Evolutionary conservation across 2,113 vertebrate species (phyloP), one percentile per base, ranked within the genome.

Genomic region (Hydrolagus affinis): DNA sequence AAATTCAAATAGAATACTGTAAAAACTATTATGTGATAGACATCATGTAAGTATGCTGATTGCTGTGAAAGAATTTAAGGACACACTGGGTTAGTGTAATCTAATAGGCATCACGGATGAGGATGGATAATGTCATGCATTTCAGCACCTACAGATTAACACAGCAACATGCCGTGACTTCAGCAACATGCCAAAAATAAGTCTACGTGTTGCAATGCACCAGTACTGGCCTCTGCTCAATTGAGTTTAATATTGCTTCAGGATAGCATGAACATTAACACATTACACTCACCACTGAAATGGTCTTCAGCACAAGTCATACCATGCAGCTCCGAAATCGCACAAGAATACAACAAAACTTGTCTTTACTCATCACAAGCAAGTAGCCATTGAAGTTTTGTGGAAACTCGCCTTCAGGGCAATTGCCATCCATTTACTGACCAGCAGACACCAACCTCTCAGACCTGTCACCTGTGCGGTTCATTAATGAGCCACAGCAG

Each of bases 51-150:
- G 19, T 44, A 32, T 6, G 72, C 30, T 6, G 72, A 32, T 28
- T 32, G 28, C 72, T 74, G 72, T 32, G 11, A 74, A 74, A 74
- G 72, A 74, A 74, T 74, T 32, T 44, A 74, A 74, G 15, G 8
- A 14, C 30, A 17, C 6, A 32, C 14, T 17, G 72, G 72, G 19
- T 19, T 74, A 32, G 30, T 74, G n/a, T 74, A 74, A 74, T 74
- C 72, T 44, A 74, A 32, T 32, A 17, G 72, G 28, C 14, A 74
- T 32, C 72, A 8, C 32, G 30, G 44, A 44, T 44, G 72, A 19
- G 44, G 17, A 44, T 74, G 15, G 14, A 32, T 74, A 17, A 23
- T 74, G 17, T 30, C 28, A 74, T 44, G 30, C 28, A 74, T 74
- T 74, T 74, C 72, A 74, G 30, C 9, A 74, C n/a, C 30, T 32